Evolutionary conservation across 2,113 vertebrate genomes (phyloP).

Genomic region (Cavia porcellus): DNA sequence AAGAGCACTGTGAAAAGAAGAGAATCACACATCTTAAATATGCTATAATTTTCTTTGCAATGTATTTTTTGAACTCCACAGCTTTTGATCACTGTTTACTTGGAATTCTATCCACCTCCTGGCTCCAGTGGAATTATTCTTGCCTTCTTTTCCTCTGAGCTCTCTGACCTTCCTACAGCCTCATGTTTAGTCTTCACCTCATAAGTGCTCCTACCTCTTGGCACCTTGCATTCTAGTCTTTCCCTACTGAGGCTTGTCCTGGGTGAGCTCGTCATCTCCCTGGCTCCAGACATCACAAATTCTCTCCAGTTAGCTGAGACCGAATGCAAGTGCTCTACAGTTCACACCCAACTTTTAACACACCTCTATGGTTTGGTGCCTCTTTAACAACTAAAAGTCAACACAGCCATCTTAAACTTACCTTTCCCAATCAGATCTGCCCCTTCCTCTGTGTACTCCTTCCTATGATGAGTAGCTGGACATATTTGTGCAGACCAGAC

Average conservation of each 20-base stretch:
- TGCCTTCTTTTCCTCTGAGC: neutral
- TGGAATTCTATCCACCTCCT: neutral
- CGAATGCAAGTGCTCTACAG: neutral
- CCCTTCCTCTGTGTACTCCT: neutral
- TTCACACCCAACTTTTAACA: neutral
- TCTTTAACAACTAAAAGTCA: neutral
- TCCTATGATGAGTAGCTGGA: neutral
- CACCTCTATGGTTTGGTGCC: too few species aligned
- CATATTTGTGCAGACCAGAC: neutral
- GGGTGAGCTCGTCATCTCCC: neutral
- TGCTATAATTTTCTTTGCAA: neutral
- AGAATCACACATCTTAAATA: neutral
- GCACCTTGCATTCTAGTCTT: neutral
- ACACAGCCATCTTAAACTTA: neutral
- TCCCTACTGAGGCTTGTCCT: neutral
- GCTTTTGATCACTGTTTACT: neutral
- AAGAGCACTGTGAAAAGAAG: slow-evolving; percentile 10
- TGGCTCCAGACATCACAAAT: neutral
- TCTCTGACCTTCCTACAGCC: neutral
- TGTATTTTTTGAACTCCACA: neutral
- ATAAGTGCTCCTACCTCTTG: neutral
- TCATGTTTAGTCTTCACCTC: neutral
- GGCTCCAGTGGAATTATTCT: neutral
- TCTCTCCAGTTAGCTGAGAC: neutral
- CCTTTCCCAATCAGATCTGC: neutral